These are phyloP conservation scores for Lamproptera curius DNA, from an alignment of 2,888 invertebrate species.

Conservation along the genomic window DNA sequence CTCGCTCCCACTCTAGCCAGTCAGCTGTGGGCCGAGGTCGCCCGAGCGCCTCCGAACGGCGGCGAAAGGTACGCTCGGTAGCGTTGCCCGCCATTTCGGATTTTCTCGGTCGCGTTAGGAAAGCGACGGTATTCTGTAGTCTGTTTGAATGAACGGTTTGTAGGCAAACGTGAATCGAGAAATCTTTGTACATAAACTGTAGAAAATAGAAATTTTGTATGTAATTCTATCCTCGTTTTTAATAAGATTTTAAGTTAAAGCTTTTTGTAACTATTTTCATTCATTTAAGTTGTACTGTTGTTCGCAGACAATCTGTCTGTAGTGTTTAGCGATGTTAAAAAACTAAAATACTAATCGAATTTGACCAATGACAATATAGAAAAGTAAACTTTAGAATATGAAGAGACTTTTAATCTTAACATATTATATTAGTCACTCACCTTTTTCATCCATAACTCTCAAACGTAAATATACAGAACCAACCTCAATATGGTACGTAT, in stretches of 20 bases:
- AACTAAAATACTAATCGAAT: neutral
- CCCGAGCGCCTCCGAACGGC: slow-evolving; percentile 58
- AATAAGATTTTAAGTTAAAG: neutral
- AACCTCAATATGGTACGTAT: neutral
- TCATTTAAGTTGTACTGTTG: too few relatives aligned
- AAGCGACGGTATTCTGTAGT: slow-evolving; percentile 24
- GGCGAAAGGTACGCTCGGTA: slow-evolving; percentile 72
- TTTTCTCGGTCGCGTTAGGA: slow-evolving; percentile 32
- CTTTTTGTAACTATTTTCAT: neutral
- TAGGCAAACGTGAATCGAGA: slow-evolving; percentile 8
- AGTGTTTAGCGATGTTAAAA: neutral
- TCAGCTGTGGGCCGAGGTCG: slow-evolving; percentile 72
- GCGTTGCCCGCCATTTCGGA: slow-evolving; percentile 39
- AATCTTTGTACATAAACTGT: neutral
- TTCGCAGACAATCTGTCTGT: too few relatives aligned
- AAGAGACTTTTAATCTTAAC: too few relatives aligned
- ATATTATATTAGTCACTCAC: too few relatives aligned
- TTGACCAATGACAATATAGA: too few relatives aligned
- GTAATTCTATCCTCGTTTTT: neutral
- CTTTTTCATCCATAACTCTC: too few relatives aligned
- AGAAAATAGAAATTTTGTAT: neutral
- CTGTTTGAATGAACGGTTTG: slow-evolving; percentile 16
- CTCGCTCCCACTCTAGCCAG: slow-evolving; percentile 54
- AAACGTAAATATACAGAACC: slow-evolving; percentile 3
- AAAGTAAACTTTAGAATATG: too few relatives aligned